Conservation (phyloP, 2,797 vertebrate genomes). For the Chromobotia macracanthus region DNA sequence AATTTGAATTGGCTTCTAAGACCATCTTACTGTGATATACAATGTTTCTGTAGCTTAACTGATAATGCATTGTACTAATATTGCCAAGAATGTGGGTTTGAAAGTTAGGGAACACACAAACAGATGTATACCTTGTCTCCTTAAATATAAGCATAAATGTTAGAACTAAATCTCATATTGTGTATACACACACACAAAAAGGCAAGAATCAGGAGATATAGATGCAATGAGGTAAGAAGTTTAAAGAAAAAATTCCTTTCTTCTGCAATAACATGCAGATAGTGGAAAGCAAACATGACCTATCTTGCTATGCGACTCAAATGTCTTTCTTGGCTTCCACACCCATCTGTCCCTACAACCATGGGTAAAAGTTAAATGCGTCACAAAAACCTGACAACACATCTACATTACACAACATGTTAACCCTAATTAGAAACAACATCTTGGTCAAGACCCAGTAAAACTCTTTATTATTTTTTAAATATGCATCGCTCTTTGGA, state of each 20-base stretch:
- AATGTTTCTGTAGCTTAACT: no score
- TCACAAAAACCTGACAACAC: constrained; percentile 1
- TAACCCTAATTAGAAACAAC: not conserved
- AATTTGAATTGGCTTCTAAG: no score
- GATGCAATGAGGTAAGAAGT: not conserved
- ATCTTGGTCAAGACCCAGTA: not conserved
- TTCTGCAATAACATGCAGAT: not conserved
- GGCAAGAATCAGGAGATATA: not conserved
- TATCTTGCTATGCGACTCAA: not conserved
- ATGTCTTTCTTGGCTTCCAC: not conserved
- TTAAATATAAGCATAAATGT: no score
- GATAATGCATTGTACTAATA: no score
- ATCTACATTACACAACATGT: not conserved
- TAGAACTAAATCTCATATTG: no score
- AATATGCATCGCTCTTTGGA: not conserved
- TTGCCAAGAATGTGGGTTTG: no score
- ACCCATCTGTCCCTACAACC: not conserved
- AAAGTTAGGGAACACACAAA: no score
- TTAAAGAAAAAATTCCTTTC: not conserved
- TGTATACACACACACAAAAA: not conserved
- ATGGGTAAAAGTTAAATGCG: not conserved
- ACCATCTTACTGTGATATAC: no score
- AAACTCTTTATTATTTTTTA: not conserved
- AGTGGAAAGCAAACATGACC: not conserved
- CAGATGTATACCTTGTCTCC: no score